Evolutionary conservation across 2,797 vertebrate species (phyloP).

Genomic region (Myiotriccus ornatus): DNA sequence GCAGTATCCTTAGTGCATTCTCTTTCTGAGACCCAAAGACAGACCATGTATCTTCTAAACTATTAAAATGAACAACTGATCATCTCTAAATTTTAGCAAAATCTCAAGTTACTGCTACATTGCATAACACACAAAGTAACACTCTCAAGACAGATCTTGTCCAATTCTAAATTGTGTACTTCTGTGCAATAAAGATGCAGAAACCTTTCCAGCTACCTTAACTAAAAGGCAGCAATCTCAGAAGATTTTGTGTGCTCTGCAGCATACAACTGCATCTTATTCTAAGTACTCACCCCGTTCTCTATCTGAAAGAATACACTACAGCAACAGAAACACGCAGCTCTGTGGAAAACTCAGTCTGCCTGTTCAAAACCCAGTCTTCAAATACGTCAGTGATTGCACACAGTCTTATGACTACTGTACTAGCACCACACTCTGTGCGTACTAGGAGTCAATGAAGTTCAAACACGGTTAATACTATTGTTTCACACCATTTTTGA

Average conservation of each 20-base stretch:
- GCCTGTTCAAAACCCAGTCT: neutral
- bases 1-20: neutral
- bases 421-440: neutral
- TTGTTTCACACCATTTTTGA: neutral
- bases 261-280: neutral
- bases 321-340: neutral
- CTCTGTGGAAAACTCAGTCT: neutral
- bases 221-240: neutral
- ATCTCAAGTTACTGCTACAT: neutral
- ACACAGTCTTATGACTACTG: neutral
- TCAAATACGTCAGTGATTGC: fast-evolving
- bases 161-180: neutral
- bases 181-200: neutral
- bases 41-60: neutral
- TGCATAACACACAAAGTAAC: neutral
- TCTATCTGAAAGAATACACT: neutral
- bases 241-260: neutral
- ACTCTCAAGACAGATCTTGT: neutral
- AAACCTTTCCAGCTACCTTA: neutral
- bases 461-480: neutral
- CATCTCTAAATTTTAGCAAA: neutral
- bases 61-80: neutral
- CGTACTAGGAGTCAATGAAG: neutral
- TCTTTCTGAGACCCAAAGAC: neutral
- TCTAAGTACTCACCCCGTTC: neutral